phyloP scores from a whole-genome alignment of 2,888 invertebrate species.

The Seira musarum region DNA sequence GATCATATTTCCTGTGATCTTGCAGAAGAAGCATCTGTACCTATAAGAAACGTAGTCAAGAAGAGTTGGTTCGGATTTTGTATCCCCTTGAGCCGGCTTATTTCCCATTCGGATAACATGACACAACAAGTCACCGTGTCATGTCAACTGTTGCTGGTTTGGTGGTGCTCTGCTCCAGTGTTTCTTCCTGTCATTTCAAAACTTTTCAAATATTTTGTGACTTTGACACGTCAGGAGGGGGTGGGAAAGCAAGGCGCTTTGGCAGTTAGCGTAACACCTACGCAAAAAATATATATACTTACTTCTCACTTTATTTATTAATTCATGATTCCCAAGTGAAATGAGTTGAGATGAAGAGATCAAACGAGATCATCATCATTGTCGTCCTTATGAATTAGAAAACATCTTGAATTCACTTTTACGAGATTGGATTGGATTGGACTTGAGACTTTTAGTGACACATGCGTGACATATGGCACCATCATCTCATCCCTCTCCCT shows the following conservation, averaged over 20 bases:
- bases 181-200: slow-evolving; percentile 20
- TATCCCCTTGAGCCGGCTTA: slow-evolving; percentile 26
- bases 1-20: no score
- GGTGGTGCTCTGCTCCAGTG: slow-evolving; percentile 30
- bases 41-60: no score
- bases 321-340: no score
- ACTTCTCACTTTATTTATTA: no score
- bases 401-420: no score
- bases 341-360: no score
- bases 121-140: slow-evolving; percentile 53
- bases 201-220: no score
- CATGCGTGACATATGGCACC: slow-evolving; percentile 66
- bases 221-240: no score
- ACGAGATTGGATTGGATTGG: not conserved
- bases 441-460: slow-evolving; percentile 60
- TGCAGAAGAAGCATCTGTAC: no score
- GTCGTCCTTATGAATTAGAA: no score
- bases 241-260: not conserved
- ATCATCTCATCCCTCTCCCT: slow-evolving; percentile 10
- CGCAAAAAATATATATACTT: slow-evolving; percentile 10
- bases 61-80: not conserved
- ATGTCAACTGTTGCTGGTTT: slow-evolving; percentile 53
- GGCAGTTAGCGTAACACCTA: slow-evolving; percentile 50
- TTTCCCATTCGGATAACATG: slow-evolving; percentile 21
- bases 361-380: not conserved